A percentile compares a stretch with the other conserved stretches of the same genome.
Evolutionary conservation across 2,888 invertebrate genomes (phyloP).

Genomic region (Danaus chrysippus): DNA sequence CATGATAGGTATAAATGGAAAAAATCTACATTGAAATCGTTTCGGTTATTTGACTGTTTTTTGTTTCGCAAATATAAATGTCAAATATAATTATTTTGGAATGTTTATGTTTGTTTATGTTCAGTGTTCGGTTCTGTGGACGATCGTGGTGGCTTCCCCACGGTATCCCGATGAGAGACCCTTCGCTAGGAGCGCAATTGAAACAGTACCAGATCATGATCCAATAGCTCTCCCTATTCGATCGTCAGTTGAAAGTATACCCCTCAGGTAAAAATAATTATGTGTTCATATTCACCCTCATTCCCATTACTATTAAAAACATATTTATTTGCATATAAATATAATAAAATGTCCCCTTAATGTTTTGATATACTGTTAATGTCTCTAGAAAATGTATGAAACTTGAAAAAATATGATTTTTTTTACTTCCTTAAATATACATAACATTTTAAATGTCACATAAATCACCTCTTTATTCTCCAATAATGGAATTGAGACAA

Average conservation of each 20-base stretch:
- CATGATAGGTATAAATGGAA: slow-evolving; percentile 41
- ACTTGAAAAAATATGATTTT: too few relatives aligned
- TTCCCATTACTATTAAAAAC: too few relatives aligned
- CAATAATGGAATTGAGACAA: too few relatives aligned
- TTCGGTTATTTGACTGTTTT: slow-evolving; percentile 27
- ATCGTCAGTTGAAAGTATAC: slow-evolving; percentile 87
- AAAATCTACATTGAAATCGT: slow-evolving; percentile 42
- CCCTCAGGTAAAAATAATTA: slow-evolving; percentile 61
- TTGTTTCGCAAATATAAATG: slow-evolving; percentile 16
- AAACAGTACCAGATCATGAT: slow-evolving; percentile 64
- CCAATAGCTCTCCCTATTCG: slow-evolving; percentile 80
- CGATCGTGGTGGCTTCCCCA: slow-evolving; percentile 53
- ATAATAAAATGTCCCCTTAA: too few relatives aligned
- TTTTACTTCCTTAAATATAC: too few relatives aligned
- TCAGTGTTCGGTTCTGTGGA: slow-evolving; percentile 56
- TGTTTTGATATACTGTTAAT: too few relatives aligned
- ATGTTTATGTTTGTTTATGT: slow-evolving; percentile 22
- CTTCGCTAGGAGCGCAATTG: slow-evolving; percentile 60
- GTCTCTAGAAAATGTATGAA: too few relatives aligned
- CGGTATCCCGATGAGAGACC: slow-evolving; percentile 45
- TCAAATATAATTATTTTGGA: slow-evolving; percentile 11
- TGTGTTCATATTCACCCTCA: background rate
- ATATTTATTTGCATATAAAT: too few relatives aligned
- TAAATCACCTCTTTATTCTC: too few relatives aligned
- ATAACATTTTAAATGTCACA: too few relatives aligned